Evolutionary conservation across 1,140 invertebrate species (phyloP).

Genomic region (Bactericera cockerelli): DNA sequence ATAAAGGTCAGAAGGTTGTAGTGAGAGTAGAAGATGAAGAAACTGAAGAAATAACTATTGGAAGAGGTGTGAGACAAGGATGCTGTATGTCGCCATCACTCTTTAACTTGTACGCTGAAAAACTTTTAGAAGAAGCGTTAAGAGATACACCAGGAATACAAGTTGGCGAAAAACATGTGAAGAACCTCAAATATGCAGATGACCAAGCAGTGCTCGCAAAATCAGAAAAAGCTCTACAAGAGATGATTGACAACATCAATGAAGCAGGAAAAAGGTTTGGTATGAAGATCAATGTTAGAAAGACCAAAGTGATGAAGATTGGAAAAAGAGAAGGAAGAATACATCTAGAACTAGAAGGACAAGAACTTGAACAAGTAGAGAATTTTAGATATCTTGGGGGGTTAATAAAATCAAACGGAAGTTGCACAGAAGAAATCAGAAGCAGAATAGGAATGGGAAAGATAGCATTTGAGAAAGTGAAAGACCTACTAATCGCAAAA

Average conservation of each 20-base stretch:
- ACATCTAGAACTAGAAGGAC: conserved; percentile 12
- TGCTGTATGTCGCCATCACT: conserved; percentile 5
- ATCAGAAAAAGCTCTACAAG: conserved; percentile 7
- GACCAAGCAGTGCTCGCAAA: conserved; percentile 9
- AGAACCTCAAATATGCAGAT: conserved; percentile 15
- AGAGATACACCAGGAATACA: conserved; percentile 10
- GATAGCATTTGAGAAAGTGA: neutral
- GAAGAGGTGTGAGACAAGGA: conserved; percentile 1
- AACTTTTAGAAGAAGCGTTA: conserved; percentile 11
- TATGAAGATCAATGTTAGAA: conserved; percentile 11
- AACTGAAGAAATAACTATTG: conserved; percentile 13
- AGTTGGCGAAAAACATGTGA: conserved; percentile 11
- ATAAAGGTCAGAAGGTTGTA: conserved; percentile 10
- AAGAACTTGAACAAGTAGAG: conserved; percentile 13
- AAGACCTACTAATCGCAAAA: neutral
- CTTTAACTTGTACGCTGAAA: conserved; percentile 9
- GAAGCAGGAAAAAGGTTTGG: conserved; percentile 2
- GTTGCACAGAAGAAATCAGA: conserved; percentile 4
- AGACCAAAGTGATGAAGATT: conserved; percentile 10
- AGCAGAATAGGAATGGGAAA: conserved; percentile 6
- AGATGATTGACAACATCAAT: neutral
- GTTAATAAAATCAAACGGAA: conserved; percentile 13
- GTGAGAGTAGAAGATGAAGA: conserved; percentile 7
- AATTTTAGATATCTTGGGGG: conserved; percentile 14
- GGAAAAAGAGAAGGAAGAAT: conserved; percentile 11